phyloP scores from a whole-genome alignment of 2,113 vertebrate genomes.

The Octodon degus region DNA sequence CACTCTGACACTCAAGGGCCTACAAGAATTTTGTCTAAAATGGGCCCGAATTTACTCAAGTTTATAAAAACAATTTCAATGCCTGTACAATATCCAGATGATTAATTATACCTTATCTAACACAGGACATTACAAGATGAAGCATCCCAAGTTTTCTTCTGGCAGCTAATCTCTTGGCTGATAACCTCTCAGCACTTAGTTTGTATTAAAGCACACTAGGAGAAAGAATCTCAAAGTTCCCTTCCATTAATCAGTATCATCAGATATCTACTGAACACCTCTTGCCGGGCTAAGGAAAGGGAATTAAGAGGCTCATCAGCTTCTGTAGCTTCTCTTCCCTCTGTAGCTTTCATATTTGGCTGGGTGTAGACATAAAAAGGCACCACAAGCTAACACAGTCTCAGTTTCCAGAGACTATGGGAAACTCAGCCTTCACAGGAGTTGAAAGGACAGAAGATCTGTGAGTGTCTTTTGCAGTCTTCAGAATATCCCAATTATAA shows the following conservation, averaged over 20 bases:
- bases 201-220: neutral
- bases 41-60: conserved; percentile 23
- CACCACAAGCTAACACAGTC: conserved; percentile 13
- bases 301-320: neutral
- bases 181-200: neutral
- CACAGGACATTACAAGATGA: neutral
- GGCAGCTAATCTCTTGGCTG: neutral
- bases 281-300: neutral
- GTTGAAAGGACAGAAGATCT: neutral
- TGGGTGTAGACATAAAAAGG: conserved; percentile 13
- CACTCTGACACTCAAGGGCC: neutral
- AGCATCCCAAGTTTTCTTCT: neutral
- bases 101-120: conserved; percentile 5
- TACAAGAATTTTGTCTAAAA: neutral
- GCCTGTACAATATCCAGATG: neutral
- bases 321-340: neutral
- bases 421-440: neutral
- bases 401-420: conserved; percentile 3
- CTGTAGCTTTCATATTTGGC: neutral
- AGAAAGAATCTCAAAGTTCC: conserved; percentile 22
- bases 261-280: conserved; percentile 8
- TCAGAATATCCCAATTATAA: conserved; percentile 25
- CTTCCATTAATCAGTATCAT: conserved; percentile 16
- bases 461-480: conserved; percentile 1
- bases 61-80: conserved; percentile 53